Percentiles rank a stretch among this genome's conserved stretches.
phyloP scores from a whole-genome alignment of 2,113 vertebrate species.

The Tinamus guttatus region DNA sequence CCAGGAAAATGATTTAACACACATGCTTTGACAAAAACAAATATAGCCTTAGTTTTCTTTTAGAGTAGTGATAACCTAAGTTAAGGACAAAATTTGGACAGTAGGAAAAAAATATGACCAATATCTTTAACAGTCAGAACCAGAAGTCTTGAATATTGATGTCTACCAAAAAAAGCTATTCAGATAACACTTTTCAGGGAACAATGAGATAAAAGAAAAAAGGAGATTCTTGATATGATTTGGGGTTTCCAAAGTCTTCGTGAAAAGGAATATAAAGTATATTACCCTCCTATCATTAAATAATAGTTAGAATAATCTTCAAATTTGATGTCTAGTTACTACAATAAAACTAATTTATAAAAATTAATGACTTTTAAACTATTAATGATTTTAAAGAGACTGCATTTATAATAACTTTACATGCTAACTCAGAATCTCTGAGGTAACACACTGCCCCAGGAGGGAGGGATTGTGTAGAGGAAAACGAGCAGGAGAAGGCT shows the following conservation, averaged over 20 bases:
- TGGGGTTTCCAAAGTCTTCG: neutral
- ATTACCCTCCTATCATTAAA: neutral
- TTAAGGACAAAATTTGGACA: neutral
- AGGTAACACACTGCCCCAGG: neutral
- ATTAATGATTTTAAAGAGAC: neutral
- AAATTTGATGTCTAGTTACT: neutral
- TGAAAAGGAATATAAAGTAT: neutral
- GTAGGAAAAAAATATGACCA: neutral
- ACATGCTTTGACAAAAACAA: neutral
- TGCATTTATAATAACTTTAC: neutral
- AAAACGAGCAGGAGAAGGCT: neutral
- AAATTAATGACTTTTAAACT: no score
- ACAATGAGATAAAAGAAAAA: neutral
- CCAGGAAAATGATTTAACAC: neutral
- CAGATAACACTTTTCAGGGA: neutral
- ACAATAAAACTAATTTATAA: neutral
- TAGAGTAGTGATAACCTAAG: neutral
- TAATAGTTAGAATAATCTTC: neutral
- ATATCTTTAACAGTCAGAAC: neutral
- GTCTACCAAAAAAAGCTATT: neutral
- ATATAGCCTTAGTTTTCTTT: neutral
- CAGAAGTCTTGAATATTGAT: neutral
- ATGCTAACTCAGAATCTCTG: neutral
- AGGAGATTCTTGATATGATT: neutral
- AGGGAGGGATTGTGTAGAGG: neutral